phyloP scores from a whole-genome alignment of 2,113 vertebrate genomes.

The Nasalis larvatus region DNA sequence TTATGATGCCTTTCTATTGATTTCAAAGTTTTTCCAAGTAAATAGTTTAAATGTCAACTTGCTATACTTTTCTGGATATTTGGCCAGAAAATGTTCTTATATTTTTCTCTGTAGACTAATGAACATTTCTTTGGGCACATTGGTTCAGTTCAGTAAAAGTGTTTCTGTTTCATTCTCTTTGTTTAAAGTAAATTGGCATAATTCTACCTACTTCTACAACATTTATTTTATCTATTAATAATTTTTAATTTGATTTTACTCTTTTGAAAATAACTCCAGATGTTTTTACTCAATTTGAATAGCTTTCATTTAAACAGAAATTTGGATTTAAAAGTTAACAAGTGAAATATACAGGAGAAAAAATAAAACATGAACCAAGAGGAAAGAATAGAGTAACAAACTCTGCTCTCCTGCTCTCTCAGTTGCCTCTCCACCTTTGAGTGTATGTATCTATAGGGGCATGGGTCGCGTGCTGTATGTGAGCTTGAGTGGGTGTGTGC shows the following conservation, averaged over 20 bases:
- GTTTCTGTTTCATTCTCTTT: neutral
- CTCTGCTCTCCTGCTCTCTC: neutral
- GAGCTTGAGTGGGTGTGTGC: neutral
- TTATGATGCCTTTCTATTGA: neutral
- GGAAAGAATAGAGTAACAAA: neutral
- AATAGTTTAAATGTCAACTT: neutral
- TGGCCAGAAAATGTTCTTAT: neutral
- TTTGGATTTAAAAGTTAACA: neutral
- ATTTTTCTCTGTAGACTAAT: neutral
- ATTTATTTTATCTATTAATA: conserved; percentile 10
- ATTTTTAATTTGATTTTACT: neutral
- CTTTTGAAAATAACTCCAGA: neutral
- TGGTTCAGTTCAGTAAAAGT: neutral
- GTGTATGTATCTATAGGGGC: neutral
- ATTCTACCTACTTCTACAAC: neutral
- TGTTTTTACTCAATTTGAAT: neutral
- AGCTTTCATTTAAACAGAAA: neutral
- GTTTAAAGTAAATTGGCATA: conserved; percentile 11
- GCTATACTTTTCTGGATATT: neutral
- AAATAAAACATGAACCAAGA: neutral
- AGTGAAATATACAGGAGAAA: neutral
- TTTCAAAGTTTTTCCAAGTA: conserved; percentile 8
- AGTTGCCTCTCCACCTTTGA: neutral
- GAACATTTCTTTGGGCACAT: neutral
- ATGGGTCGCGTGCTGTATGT: neutral